Evolutionary conservation across 2,888 invertebrate species (phyloP).

Genomic region (Dendrolimus houi): DNA sequence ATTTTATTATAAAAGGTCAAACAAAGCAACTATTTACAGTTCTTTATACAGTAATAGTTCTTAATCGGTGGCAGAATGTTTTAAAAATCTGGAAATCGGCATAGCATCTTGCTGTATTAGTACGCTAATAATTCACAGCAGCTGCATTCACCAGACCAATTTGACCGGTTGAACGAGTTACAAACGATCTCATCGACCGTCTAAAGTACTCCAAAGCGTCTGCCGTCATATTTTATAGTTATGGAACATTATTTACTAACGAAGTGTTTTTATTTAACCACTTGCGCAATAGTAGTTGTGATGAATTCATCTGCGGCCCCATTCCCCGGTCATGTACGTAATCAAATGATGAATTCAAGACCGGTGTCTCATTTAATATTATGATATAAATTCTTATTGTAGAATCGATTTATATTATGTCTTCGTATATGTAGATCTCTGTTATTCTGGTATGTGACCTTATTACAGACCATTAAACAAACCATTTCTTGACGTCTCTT

Average conservation of each 20-base stretch:
- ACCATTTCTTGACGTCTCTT: not conserved
- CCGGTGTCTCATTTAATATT: slow-evolving; percentile 12
- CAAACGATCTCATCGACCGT: slow-evolving; percentile 25
- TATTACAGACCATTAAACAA: slow-evolving; percentile 1
- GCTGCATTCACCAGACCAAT: not conserved
- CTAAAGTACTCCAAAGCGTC: slow-evolving; percentile 16
- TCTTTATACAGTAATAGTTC: no score
- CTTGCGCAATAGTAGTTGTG: slow-evolving; percentile 49
- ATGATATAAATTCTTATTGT: not conserved
- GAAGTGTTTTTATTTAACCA: slow-evolving; percentile 49
- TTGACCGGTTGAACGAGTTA: slow-evolving; percentile 50
- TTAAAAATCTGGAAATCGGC: no score
- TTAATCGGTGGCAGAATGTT: no score
- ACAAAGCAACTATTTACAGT: not conserved
- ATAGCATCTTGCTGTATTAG: no score
- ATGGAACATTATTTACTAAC: slow-evolving; percentile 55
- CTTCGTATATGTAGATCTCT: not conserved
- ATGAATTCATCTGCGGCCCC: slow-evolving; percentile 20
- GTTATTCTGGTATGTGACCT: not conserved
- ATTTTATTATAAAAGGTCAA: not conserved
- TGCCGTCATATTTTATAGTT: slow-evolving; percentile 27
- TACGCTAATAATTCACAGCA: no score
- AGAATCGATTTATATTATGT: not conserved
- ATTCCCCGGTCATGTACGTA: slow-evolving; percentile 14
- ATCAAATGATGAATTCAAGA: slow-evolving; percentile 10